Evolutionary conservation across 1,140 invertebrate species (phyloP), one percentile per base, ranked within the genome.

Genomic region (Macrobrachium nipponense): DNA sequence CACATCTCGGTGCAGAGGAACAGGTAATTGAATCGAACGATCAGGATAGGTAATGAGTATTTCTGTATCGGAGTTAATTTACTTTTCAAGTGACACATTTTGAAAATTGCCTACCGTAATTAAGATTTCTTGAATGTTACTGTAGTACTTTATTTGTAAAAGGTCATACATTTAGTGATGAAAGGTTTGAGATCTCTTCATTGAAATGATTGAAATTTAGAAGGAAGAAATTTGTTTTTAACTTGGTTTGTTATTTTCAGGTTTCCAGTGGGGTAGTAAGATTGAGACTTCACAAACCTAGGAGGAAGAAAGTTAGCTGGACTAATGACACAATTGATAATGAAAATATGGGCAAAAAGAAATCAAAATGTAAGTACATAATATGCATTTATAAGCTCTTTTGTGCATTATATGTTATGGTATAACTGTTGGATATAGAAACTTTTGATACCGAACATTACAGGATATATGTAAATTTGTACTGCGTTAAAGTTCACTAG

Each of bases 301-400:
- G 83, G 62, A 72, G 64, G 59, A 92, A 91, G 87, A 92, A 92
- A 89, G 93, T 93, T 17, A 90, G 90, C 78, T 93, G 92, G 92
- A 90, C 91, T 23, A 89, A 90, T 64, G 92, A 91, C 64, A 93
- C 93, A 23, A 91, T 93, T 44, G 93, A 93, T 88, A 93, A 93
- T 91, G 93, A 93, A 90, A 85, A 92, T 87, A 90, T 93, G 91
- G 91, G 92, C 77, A 92, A 92, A 88, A 93, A 93, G 89, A 93
- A 93, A 89, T 93, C 93, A 23, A 93, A 93, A 90, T 93, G 93
- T 88, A 76, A 88, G 84, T 92, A 89, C 89, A 90, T 89, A 44
- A 43, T 79, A 14, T 61, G 14, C 23, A 60, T 62, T 23, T 59
- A 27, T 6, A 12, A 23, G 2, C 11, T 27, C 8, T 51, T 10